Conservation (phyloP, 2,888 invertebrate species). For the Drosophila prolongata region DNA sequence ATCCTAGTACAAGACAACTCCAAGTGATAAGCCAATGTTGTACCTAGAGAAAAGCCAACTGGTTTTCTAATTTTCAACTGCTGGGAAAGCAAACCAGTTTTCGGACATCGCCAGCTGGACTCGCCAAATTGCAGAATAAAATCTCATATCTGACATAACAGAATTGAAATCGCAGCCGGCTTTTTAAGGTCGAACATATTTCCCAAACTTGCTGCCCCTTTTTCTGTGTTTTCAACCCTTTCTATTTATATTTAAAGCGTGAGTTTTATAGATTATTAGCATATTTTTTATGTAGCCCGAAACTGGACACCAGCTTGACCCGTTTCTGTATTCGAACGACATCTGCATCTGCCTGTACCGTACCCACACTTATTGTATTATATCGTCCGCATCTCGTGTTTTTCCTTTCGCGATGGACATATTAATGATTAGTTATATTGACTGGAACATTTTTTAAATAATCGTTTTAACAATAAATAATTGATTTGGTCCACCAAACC, state of each 20-base stretch:
- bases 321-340: slow-evolving; percentile 8
- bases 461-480: no score
- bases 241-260: slow-evolving; percentile 1
- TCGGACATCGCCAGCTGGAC: slow-evolving; percentile 36
- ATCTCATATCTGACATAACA: slow-evolving; percentile 13
- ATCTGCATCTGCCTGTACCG: slow-evolving; percentile 16
- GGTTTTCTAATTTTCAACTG: slow-evolving; percentile 50
- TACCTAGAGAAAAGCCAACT: slow-evolving; percentile 47
- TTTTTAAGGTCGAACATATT: slow-evolving; percentile 20
- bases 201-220: slow-evolving; percentile 23
- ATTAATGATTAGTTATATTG: no score
- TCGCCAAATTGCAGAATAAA: slow-evolving; percentile 14
- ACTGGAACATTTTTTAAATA: no score
- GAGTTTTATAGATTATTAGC: slow-evolving; percentile 56
- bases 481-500: no score
- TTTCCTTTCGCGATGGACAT: no score
- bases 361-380: neutral
- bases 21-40: slow-evolving; percentile 9
- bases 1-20: slow-evolving; percentile 2
- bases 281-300: slow-evolving; percentile 55
- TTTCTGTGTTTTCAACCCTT: slow-evolving; percentile 58
- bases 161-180: slow-evolving; percentile 40
- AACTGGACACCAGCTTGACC: slow-evolving; percentile 28
- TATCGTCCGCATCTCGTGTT: neutral
- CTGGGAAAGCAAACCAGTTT: slow-evolving; percentile 70